phyloP scores from a whole-genome alignment of 2,113 vertebrate species.

The Pristiophorus japonicus region DNA sequence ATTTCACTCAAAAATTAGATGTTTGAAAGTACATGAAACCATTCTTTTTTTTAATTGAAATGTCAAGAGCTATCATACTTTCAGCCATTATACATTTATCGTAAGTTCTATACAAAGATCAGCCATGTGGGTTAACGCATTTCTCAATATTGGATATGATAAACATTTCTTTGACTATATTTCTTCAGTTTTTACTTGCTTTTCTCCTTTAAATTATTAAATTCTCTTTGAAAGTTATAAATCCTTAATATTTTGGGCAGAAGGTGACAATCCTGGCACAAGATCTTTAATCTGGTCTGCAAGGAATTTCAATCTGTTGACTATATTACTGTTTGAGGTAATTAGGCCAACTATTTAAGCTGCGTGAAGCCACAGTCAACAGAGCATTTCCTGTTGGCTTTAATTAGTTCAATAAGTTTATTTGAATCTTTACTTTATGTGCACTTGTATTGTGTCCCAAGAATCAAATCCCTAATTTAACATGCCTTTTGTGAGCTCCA shows the following conservation, averaged over 20 bases:
- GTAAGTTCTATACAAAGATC: background rate
- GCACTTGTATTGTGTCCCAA: background rate
- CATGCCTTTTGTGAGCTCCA: background rate
- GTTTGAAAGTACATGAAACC: background rate
- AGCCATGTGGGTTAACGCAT: background rate
- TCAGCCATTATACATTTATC: background rate
- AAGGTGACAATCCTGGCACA: no score
- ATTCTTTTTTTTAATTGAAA: background rate
- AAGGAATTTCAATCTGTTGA: background rate
- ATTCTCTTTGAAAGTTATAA: background rate
- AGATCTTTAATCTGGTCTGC: background rate
- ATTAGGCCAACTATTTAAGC: background rate
- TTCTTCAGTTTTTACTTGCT: background rate
- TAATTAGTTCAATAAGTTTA: background rate
- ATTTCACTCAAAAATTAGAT: background rate
- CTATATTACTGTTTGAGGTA: background rate
- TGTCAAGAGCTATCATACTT: background rate
- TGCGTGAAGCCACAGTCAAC: background rate
- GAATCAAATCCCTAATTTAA: background rate
- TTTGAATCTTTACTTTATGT: background rate
- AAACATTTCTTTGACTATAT: background rate
- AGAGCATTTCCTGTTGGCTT: background rate
- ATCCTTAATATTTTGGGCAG: background rate
- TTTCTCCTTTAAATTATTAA: background rate
- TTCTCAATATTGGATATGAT: background rate